phyloP scores from a whole-genome alignment of 2,113 vertebrate genomes.

The Nothobranchius furzeri region DNA sequence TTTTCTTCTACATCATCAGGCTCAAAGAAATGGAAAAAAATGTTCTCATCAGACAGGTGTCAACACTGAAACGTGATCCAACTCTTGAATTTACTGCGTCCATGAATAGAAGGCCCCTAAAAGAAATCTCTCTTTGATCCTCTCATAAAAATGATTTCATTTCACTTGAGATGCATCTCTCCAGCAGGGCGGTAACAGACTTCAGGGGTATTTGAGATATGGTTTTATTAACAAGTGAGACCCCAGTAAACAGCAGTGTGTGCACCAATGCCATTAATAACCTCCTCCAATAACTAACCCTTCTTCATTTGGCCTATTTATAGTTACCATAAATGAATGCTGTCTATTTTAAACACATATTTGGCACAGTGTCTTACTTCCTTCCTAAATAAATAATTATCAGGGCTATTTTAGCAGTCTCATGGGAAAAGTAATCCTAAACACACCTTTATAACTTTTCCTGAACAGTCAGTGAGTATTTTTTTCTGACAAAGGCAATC shows the following conservation, averaged over 20 bases:
- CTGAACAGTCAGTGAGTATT: slow-evolving; percentile 4
- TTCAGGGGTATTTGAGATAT: slow-evolving; percentile 56
- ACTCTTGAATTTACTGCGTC: slow-evolving; percentile 63
- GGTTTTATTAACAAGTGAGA: slow-evolving; percentile 67
- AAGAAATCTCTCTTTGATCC: slow-evolving; percentile 62
- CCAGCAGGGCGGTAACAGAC: slow-evolving; percentile 39
- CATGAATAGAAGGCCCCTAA: slow-evolving; percentile 59
- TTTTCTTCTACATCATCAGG: background rate
- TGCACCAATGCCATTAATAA: slow-evolving; percentile 65
- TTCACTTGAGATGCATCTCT: slow-evolving; percentile 60
- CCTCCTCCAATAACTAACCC: slow-evolving; percentile 44
- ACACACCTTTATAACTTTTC: slow-evolving; percentile 22
- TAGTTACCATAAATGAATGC: slow-evolving; percentile 69
- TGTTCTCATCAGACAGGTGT: slow-evolving; percentile 50
- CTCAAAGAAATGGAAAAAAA: slow-evolving; percentile 24
- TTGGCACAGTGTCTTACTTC: slow-evolving; percentile 58
- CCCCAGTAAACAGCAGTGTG: slow-evolving; percentile 55
- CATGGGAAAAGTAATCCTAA: slow-evolving; percentile 32
- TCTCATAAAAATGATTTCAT: slow-evolving; percentile 69
- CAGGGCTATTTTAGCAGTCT: slow-evolving; percentile 34
- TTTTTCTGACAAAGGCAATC: too few relatives aligned
- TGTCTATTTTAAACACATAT: slow-evolving; percentile 66
- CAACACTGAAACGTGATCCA: slow-evolving; percentile 59
- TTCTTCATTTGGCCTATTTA: slow-evolving; percentile 69
- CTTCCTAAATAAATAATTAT: slow-evolving; percentile 54